Evolutionary conservation across 2,888 invertebrate species (phyloP).

Genomic region (Dromius quadrimaculatus): DNA sequence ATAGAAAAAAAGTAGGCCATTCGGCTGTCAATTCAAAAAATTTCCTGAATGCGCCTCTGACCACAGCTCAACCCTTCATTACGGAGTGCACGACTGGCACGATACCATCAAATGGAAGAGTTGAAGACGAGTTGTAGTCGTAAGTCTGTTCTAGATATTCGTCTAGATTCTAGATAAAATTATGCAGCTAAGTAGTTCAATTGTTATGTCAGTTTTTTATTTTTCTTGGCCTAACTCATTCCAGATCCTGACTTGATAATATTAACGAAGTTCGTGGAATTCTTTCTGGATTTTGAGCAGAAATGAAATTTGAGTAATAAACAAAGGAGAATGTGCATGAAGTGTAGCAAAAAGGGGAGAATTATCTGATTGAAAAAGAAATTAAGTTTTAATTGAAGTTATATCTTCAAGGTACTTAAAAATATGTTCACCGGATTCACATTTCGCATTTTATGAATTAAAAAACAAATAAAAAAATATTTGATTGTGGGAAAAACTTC

Average conservation of each 20-base stretch:
- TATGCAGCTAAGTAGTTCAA: constrained; percentile 26
- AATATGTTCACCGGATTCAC: too few species aligned
- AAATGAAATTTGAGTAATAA: constrained; percentile 12
- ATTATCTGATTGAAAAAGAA: constrained; percentile 25
- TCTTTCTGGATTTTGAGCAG: constrained; percentile 1
- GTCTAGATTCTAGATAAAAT: constrained; percentile 23
- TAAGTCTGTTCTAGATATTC: constrained; percentile 26
- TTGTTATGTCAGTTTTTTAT: constrained; percentile 22
- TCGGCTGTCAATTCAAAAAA: too few species aligned
- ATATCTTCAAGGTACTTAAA: too few species aligned
- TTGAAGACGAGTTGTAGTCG: constrained; percentile 8
- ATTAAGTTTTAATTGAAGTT: neutral
- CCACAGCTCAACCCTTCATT: constrained; percentile 14
- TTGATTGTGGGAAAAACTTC: neutral
- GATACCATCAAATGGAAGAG: constrained; percentile 20
- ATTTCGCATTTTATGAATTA: too few species aligned
- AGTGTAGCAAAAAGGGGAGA: constrained; percentile 3
- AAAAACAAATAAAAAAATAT: too few species aligned
- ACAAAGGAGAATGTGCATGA: constrained; percentile 21
- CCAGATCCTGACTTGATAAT: neutral
- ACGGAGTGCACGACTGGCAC: constrained; percentile 17
- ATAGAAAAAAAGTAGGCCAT: too few species aligned
- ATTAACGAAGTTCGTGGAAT: constrained; percentile 28
- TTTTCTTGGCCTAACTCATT: constrained; percentile 13
- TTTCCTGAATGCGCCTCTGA: neutral